A percentile compares a stretch with the other conserved stretches of the same genome.
These are phyloP conservation scores for Epinotia brunnichana DNA, from an alignment of 2,888 invertebrate genomes.

Conservation along the genomic window DNA sequence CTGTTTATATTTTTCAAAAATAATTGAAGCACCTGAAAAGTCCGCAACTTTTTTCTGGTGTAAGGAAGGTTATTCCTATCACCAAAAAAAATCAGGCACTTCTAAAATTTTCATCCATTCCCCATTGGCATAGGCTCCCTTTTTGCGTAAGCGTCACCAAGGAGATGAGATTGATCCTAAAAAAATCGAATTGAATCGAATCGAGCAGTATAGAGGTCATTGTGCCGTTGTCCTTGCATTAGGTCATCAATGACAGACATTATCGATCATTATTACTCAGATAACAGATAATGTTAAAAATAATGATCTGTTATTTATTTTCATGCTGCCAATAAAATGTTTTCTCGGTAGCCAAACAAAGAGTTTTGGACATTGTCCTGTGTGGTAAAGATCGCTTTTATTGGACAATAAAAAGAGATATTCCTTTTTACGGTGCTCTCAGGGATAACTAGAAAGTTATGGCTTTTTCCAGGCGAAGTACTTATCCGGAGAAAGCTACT, in stretches of 20 bases:
- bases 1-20: too few species aligned
- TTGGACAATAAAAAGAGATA: constrained; percentile 2
- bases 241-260: neutral
- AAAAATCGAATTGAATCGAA: too few species aligned
- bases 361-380: neutral
- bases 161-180: too few species aligned
- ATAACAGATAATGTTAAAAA: neutral
- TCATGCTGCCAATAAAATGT: neutral
- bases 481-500: neutral
- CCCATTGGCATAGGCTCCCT: too few species aligned
- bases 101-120: too few species aligned
- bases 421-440: constrained; percentile 21
- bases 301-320: constrained; percentile 1
- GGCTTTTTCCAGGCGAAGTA: constrained; percentile 15
- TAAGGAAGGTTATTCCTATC: too few species aligned
- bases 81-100: too few species aligned
- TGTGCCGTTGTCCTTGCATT: neutral
- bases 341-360: neutral
- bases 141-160: too few species aligned
- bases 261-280: neutral
- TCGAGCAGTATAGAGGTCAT: neutral
- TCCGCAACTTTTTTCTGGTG: too few species aligned
- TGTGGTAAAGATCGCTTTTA: constrained; percentile 14
- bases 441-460: constrained; percentile 11
- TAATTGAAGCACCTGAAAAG: too few species aligned